Conservation (phyloP, 1,140 invertebrate species). For the Achroia grisella region DNA sequence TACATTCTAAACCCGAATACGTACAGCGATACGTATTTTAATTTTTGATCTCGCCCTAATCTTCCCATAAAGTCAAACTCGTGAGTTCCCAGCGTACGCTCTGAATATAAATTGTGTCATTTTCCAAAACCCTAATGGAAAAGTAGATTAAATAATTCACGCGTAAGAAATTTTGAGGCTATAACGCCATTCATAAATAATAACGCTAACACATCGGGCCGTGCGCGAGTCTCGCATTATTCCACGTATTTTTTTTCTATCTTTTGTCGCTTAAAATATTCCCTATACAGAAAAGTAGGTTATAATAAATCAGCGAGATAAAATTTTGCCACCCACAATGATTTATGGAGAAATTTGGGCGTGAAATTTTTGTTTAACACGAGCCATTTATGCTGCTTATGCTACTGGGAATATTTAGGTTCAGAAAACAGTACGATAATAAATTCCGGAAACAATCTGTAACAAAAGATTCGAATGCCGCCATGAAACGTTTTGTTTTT, state of each 20-base stretch:
- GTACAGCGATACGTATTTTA: constrained; percentile 22
- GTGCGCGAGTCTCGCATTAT: constrained; percentile 17
- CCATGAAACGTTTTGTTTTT: too few species aligned
- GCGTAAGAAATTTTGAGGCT: constrained; percentile 61
- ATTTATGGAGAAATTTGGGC: constrained; percentile 20
- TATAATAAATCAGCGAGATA: constrained; percentile 32
- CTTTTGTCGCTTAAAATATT: constrained; percentile 25
- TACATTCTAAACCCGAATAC: neutral
- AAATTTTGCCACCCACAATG: constrained; percentile 26
- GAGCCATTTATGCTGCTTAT: neutral
- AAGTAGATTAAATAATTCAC: constrained; percentile 67
- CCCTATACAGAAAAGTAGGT: constrained; percentile 22
- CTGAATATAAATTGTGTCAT: constrained; percentile 69
- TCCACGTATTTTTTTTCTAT: constrained; percentile 18
- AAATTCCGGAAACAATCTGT: too few species aligned
- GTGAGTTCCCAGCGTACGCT: constrained; percentile 28
- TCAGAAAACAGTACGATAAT: too few species aligned
- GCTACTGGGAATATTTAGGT: constrained; percentile 1
- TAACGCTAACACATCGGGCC: constrained; percentile 34
- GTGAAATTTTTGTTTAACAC: constrained; percentile 8
- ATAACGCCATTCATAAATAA: constrained; percentile 65
- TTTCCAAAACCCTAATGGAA: constrained; percentile 66
- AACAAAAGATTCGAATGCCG: too few species aligned
- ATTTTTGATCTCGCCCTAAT: constrained; percentile 54
- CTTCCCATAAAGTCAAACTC: constrained; percentile 53